These are phyloP conservation scores for Drosophila nr. perissopoda DNA, from an alignment of 2,888 invertebrate species.

Conservation along the genomic window DNA sequence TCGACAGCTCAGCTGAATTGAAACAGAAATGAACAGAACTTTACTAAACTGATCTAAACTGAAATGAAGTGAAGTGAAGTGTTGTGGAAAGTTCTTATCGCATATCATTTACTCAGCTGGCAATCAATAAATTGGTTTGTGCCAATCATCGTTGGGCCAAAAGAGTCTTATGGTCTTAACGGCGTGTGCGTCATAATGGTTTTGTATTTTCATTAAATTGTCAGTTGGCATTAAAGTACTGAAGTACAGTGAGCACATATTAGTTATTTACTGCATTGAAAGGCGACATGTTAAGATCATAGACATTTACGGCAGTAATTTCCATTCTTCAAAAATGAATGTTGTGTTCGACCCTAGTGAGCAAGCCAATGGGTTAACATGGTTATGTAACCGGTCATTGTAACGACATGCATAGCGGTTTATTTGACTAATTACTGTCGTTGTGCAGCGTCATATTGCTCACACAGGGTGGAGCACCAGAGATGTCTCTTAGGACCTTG, in stretches of 20 bases:
- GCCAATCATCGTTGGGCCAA: slow-evolving; percentile 39
- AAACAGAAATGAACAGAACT: slow-evolving; percentile 18
- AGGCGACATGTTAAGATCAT: not conserved
- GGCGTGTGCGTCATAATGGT: slow-evolving; percentile 51
- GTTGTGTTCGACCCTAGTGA: too few relatives aligned
- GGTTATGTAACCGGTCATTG: too few relatives aligned
- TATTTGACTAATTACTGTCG: too few relatives aligned
- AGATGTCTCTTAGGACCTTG: too few relatives aligned
- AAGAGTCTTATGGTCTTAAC: slow-evolving; percentile 14
- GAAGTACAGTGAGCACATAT: not conserved
- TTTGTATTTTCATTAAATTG: slow-evolving; percentile 47
- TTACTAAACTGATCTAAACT: slow-evolving; percentile 9
- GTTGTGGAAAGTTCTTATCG: slow-evolving; percentile 33
- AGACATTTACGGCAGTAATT: not conserved
- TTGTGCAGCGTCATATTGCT: too few relatives aligned
- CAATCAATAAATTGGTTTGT: slow-evolving; percentile 67
- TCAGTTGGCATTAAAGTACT: slow-evolving; percentile 21
- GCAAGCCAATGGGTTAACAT: too few relatives aligned
- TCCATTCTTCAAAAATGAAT: not conserved
- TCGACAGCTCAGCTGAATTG: slow-evolving; percentile 33
- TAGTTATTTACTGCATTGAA: not conserved
- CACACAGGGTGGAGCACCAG: too few relatives aligned
- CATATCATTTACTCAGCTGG: slow-evolving; percentile 44
- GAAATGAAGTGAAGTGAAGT: slow-evolving; percentile 16
- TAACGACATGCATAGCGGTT: too few relatives aligned